These are phyloP conservation scores for Caenorhabditis sp. DNA, from an alignment of 2,888 invertebrate genomes.

Conservation along the genomic window DNA sequence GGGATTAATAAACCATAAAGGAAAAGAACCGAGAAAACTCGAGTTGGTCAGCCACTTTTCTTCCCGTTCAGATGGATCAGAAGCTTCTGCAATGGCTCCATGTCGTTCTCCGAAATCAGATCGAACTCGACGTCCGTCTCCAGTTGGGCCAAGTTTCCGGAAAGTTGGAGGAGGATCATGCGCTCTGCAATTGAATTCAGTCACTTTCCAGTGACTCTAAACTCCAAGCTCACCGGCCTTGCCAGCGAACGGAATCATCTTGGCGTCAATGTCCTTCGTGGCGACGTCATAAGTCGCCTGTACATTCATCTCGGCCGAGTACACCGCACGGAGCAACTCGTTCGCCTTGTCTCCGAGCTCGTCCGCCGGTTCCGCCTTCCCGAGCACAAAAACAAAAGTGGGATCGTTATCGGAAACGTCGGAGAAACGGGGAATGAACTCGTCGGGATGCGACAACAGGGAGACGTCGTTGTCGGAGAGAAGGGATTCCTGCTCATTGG, in stretches of 20 bases:
- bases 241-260: slow-evolving; percentile 35
- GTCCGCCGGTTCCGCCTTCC: slow-evolving; percentile 22
- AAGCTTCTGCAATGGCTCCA: slow-evolving; percentile 12
- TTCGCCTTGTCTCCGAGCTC: slow-evolving; percentile 21
- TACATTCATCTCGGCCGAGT: slow-evolving; percentile 23
- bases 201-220: neutral
- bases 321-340: slow-evolving; percentile 12
- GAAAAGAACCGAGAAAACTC: neutral
- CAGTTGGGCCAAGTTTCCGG: slow-evolving; percentile 15
- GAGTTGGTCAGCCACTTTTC: slow-evolving; percentile 19
- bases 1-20: too few species aligned
- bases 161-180: slow-evolving; percentile 43
- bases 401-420: slow-evolving; percentile 11
- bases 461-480: slow-evolving; percentile 1
- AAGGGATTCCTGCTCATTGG: neutral
- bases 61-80: slow-evolving; percentile 20
- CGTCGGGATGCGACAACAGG: neutral
- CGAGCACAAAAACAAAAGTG: slow-evolving; percentile 9
- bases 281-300: slow-evolving; percentile 30
- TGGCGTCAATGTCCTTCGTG: slow-evolving; percentile 13
- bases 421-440: slow-evolving; percentile 31
- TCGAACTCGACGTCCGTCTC: slow-evolving; percentile 28
- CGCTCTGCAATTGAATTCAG: slow-evolving; percentile 31
- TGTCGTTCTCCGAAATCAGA: slow-evolving; percentile 24
- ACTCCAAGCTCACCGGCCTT: slow-evolving; percentile 18